A percentile compares a stretch with the other conserved stretches of the same genome.
phyloP scores from a whole-genome alignment of 2,797 vertebrate genomes.

The Cryptoblepharus egeriae region DNA sequence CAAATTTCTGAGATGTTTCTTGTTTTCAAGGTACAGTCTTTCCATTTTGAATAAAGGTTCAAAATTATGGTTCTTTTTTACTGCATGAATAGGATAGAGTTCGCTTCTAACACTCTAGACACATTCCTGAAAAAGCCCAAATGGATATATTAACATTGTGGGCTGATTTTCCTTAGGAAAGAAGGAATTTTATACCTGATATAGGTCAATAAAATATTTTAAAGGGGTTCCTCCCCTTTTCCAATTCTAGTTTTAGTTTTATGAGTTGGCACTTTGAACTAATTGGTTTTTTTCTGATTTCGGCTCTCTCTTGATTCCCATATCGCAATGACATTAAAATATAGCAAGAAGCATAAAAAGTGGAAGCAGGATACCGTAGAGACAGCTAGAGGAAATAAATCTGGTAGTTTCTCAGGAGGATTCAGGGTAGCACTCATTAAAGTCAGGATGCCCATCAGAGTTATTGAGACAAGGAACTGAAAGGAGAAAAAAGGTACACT shows the following conservation, averaged over 20 bases:
- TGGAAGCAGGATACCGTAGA: constrained; percentile 86
- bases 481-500: constrained; percentile 40
- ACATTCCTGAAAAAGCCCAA: constrained; percentile 12
- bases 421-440: constrained; percentile 70
- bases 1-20: constrained; percentile 53
- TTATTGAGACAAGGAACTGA: constrained; percentile 86
- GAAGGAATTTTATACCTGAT: constrained; percentile 2
- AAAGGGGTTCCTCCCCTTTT: not conserved
- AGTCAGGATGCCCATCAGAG: constrained; percentile 83
- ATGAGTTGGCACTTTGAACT: constrained; percentile 20
- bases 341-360: constrained; percentile 84
- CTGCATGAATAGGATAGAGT: constrained; percentile 14
- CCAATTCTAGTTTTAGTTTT: constrained; percentile 18
- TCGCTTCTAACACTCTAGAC: not conserved
- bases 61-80: constrained; percentile 18
- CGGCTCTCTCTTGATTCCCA: constrained; percentile 77
- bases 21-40: constrained; percentile 34
- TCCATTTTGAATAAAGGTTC: constrained; percentile 42
- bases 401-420: constrained; percentile 86
- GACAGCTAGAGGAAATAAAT: constrained; percentile 90
- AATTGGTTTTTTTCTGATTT: constrained; percentile 85
- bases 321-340: constrained; percentile 89
- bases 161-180: constrained; percentile 12
- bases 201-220: not conserved
- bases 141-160: constrained; percentile 13